Evolutionary conservation across 2,113 vertebrate genomes (phyloP).

Genomic region (Halcyon senegalensis): DNA sequence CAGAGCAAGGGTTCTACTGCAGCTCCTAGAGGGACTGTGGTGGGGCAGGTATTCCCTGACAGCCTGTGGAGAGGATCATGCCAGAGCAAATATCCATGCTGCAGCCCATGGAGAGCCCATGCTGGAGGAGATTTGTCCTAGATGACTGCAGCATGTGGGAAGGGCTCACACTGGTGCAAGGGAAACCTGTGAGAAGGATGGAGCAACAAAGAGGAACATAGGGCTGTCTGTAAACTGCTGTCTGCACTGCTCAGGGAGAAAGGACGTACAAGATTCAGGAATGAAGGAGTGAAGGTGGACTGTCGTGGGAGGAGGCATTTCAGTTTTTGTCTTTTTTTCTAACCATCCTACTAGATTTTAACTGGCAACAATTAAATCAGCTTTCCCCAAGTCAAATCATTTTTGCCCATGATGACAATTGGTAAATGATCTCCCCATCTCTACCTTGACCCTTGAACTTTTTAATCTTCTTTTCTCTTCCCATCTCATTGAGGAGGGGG

Average conservation of each 20-base stretch:
- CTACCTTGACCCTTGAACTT: background rate
- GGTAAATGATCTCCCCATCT: background rate
- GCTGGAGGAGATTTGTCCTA: background rate
- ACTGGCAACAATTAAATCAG: background rate
- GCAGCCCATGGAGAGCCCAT: background rate
- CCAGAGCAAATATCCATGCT: rapidly evolving
- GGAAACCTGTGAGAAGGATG: background rate
- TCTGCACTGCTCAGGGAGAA: rapidly evolving
- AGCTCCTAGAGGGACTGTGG: rapidly evolving
- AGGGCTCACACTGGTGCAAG: background rate
- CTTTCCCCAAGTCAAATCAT: background rate
- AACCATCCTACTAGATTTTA: background rate
- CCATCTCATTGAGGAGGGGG: background rate
- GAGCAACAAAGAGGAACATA: background rate
- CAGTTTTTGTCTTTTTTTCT: background rate
- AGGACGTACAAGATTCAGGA: background rate
- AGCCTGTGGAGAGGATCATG: background rate
- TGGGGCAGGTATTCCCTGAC: background rate
- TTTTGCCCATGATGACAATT: background rate
- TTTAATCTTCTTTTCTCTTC: background rate
- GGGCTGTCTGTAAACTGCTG: background rate
- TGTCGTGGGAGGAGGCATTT: background rate
- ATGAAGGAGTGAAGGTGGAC: background rate
- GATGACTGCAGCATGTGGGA: background rate
- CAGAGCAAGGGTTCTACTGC: background rate